Evolutionary conservation across 2,113 vertebrate species (phyloP), one percentile per base, ranked within the genome.

Genomic region (Hydropotes inermis): DNA sequence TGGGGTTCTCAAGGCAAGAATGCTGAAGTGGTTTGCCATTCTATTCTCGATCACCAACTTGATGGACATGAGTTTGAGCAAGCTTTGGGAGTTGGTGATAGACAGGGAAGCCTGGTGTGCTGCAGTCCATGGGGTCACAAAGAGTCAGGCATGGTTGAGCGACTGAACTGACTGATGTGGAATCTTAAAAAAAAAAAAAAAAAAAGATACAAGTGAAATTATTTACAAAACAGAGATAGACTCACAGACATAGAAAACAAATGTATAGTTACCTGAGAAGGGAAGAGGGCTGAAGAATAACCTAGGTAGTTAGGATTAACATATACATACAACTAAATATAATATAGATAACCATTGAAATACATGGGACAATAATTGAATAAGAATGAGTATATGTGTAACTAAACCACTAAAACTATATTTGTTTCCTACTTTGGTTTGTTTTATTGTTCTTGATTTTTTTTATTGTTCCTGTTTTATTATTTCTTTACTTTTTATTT

Each of bases 91-190:
- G 33, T 21, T 67, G 64, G 33, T 67, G 8, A 67, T 10, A 33
- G 64, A 67, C 33, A 67, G 64, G 64, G 64, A 36, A 36, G n/a
- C 17, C 17, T 36, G 4, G n/a, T 2, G 0, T 70, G 64, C n/a
- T 70, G n/a, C 17, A 21, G n/a, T 3, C n/a, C n/a, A 70, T 11
- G 64, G 33, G 33, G 17, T 67, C 0, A 0, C 64, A 36, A n/a
- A 64, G 16, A 67, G 17, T 67, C 64, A 36, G 33, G 33, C 2
- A 57, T 9, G 23, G 25, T 23, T 25, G 23, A 57, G 23, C 7
- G 8, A 57, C 55, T 57, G 33, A 67, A 21, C 17, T 67, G 64
- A 67, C 33, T 67, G 17, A 67, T 21, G 33, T 45, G 70, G 70
- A 13, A 76, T 76, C 23, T 27, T 39, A 39, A 39, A 25, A 43